These are phyloP conservation scores for Zaprionus obscuricornis DNA, from an alignment of 2,888 invertebrate genomes.

Conservation along the genomic window DNA sequence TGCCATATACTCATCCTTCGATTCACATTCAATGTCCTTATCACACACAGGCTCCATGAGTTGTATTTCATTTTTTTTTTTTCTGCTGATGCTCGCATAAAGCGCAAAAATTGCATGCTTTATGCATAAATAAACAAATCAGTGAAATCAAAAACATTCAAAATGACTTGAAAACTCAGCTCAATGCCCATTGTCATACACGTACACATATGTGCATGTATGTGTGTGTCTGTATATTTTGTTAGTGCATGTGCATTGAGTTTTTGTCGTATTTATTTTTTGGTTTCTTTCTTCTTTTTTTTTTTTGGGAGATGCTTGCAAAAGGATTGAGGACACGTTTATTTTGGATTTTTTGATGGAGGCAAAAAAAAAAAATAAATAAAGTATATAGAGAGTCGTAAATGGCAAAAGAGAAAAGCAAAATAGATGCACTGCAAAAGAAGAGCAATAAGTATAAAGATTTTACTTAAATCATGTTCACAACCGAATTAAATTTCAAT, in stretches of 20 bases:
- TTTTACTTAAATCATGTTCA: too few species aligned
- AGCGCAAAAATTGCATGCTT: conserved; percentile 72
- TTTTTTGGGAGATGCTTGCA: conserved; percentile 16
- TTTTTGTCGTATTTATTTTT: conserved; percentile 47
- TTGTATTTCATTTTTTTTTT: too few species aligned
- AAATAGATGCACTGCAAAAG: too few species aligned
- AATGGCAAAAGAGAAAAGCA: too few species aligned
- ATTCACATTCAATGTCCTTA: conserved; percentile 10
- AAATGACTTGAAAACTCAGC: conserved; percentile 73
- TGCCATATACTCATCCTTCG: neutral
- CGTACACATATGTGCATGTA: conserved; percentile 15
- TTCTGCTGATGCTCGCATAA: conserved; percentile 71
- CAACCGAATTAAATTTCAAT: too few species aligned
- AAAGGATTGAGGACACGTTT: conserved; percentile 24
- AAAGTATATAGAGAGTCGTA: too few species aligned
- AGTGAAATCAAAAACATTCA: conserved; percentile 78
- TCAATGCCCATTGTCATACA: conserved; percentile 61
- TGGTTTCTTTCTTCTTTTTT: conserved; percentile 21
- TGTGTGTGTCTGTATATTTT: neutral
- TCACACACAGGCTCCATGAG: conserved; percentile 31
- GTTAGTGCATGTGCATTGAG: conserved; percentile 10
- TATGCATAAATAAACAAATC: conserved; percentile 78
- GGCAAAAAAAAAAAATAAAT: neutral
- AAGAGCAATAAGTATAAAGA: too few species aligned
- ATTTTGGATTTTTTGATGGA: conserved; percentile 14